phyloP scores from a whole-genome alignment of 2,113 vertebrate genomes.

The Antigone vipio region DNA sequence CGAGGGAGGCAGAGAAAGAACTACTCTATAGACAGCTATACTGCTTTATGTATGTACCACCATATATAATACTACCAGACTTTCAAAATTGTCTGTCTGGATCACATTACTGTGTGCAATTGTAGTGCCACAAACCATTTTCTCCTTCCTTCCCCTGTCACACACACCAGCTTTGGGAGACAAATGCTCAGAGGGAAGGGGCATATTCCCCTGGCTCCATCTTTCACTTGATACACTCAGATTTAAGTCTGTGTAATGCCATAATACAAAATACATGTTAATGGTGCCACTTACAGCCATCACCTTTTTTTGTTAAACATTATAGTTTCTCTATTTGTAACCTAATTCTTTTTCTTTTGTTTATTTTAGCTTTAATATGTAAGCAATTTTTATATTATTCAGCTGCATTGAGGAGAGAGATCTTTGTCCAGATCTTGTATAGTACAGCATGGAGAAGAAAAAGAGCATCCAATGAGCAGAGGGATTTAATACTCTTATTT shows the following conservation, averaged over 20 bases:
- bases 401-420: not conserved
- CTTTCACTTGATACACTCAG: not conserved
- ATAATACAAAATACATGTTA: not conserved
- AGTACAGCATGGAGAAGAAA: not conserved
- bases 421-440: not conserved
- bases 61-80: not conserved
- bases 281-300: not conserved
- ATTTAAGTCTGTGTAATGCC: not conserved
- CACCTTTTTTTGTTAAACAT: not conserved
- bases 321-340: constrained; percentile 19
- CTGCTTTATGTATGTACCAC: not conserved
- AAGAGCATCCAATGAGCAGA: not conserved
- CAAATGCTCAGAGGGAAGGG: not conserved
- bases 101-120: not conserved
- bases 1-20: not conserved
- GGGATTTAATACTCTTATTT: not conserved
- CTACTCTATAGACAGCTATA: not conserved
- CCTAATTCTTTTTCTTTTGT: not conserved
- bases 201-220: not conserved
- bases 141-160: not conserved
- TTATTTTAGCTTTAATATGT: constrained; percentile 38
- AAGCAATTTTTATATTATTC: constrained; percentile 13
- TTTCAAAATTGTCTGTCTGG: not conserved
- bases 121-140: not conserved
- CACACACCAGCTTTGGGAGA: not conserved